These are phyloP conservation scores for Crenichthys baileyi DNA, from an alignment of 2,797 vertebrate species.

Conservation along the genomic window DNA sequence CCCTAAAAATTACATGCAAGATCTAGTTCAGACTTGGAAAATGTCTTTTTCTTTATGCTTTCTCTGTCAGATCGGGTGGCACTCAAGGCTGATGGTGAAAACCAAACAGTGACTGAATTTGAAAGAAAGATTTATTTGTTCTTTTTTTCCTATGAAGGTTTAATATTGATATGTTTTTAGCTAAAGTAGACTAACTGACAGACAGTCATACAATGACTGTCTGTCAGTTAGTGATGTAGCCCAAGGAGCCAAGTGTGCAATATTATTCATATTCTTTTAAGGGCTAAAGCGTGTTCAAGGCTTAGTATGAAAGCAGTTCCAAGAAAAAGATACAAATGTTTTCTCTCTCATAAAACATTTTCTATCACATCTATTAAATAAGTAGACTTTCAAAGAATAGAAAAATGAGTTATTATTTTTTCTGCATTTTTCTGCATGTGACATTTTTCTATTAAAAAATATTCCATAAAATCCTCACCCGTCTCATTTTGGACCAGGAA, in stretches of 20 bases:
- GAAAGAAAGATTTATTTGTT: conserved; percentile 3
- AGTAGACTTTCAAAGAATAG: neutral
- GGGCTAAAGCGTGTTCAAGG: neutral
- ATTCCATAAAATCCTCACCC: neutral
- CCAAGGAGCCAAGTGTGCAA: neutral
- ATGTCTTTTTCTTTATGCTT: neutral
- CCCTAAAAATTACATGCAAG: neutral
- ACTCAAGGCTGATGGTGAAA: neutral
- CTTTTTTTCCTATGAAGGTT: neutral
- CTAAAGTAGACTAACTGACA: too few relatives aligned
- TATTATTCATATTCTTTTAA: neutral
- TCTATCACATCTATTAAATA: neutral
- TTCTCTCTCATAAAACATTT: neutral
- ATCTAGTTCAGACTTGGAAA: neutral
- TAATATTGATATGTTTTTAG: conserved; percentile 11
- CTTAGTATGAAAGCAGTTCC: neutral
- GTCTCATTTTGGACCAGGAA: neutral
- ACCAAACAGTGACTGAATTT: neutral
- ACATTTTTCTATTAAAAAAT: neutral
- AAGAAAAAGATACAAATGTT: neutral
- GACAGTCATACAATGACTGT: neutral
- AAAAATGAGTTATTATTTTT: neutral
- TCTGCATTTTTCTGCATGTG: neutral
- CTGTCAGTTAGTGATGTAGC: neutral
- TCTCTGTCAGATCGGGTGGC: neutral